Conservation (phyloP, 2,888 invertebrate genomes). For the Oscheius sp. region DNA sequence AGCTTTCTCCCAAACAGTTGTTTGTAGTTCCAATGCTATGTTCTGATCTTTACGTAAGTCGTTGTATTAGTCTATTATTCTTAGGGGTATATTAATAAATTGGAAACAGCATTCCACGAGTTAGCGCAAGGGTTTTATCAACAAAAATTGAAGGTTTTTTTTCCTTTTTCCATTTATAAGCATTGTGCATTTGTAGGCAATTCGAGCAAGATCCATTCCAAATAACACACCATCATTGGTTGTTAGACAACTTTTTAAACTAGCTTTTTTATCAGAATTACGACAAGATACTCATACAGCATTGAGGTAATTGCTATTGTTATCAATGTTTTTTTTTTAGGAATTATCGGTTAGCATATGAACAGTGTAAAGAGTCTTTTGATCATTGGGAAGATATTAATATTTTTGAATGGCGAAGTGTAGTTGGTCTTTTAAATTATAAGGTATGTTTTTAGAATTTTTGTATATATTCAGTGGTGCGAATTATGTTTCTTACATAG, state of each 20-base stretch:
- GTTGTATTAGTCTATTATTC: neutral
- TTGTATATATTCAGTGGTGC: conserved; percentile 77
- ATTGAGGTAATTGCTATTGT: conserved; percentile 74
- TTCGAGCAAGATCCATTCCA: conserved; percentile 63
- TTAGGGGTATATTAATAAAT: conserved; percentile 73
- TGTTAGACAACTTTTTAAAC: conserved; percentile 94
- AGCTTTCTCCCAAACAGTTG: conserved; percentile 87
- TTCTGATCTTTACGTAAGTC: conserved; percentile 17
- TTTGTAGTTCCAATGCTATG: conserved; percentile 81
- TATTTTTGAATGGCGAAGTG: conserved; percentile 86
- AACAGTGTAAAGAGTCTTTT: conserved; percentile 81
- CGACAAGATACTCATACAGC: conserved; percentile 88
- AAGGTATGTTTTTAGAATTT: conserved; percentile 75
- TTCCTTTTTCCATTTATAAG: neutral
- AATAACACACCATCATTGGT: conserved; percentile 78
- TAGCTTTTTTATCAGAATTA: conserved; percentile 92
- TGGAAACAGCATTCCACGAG: conserved; percentile 93
- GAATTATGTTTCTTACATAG: conserved; percentile 87
- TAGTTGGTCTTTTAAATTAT: conserved; percentile 94
- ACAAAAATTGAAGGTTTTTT: conserved; percentile 79
- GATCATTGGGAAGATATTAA: conserved; percentile 80
- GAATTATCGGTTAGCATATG: conserved; percentile 83
- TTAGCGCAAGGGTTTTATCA: conserved; percentile 91
- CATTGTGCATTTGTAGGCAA: conserved; percentile 69
- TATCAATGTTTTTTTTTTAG: conserved; percentile 66